Percentiles rank a stretch among this genome's conserved stretches.
phyloP scores from a whole-genome alignment of 2,888 invertebrate genomes.

The Orchesellides sinensis region DNA sequence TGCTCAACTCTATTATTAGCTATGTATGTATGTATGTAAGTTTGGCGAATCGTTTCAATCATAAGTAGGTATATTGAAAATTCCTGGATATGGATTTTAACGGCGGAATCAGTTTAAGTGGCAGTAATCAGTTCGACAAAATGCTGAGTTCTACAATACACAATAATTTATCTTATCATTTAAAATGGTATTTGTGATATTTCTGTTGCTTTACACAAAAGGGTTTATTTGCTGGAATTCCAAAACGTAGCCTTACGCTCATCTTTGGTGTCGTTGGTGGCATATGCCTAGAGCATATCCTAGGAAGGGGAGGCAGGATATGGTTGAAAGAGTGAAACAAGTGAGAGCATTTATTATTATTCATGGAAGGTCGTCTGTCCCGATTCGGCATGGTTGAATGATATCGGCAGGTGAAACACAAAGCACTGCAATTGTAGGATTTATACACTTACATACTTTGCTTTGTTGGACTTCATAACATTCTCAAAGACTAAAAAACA shows the following conservation, averaged over 20 bases:
- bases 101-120: neutral
- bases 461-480: neutral
- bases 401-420: slow-evolving; percentile 69
- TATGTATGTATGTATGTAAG: neutral
- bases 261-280: slow-evolving; percentile 26
- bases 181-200: too few relatives aligned
- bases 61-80: too few relatives aligned
- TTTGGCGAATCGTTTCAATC: too few relatives aligned
- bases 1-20: neutral
- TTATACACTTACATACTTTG: neutral
- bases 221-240: too few relatives aligned
- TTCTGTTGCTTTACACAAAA: too few relatives aligned
- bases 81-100: neutral
- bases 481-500: neutral
- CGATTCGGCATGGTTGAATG: slow-evolving; percentile 69
- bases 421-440: slow-evolving; percentile 18
- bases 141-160: too few relatives aligned
- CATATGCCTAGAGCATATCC: neutral
- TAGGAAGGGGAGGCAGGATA: slow-evolving; percentile 43
- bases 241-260: too few relatives aligned
- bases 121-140: slow-evolving; percentile 10
- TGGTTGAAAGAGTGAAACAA: slow-evolving; percentile 62
- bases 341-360: slow-evolving; percentile 67
- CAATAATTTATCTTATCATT: slow-evolving; percentile 3
- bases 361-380: slow-evolving; percentile 68